phyloP scores from a whole-genome alignment of 2,888 invertebrate species.

The Lydus trimaculatus region DNA sequence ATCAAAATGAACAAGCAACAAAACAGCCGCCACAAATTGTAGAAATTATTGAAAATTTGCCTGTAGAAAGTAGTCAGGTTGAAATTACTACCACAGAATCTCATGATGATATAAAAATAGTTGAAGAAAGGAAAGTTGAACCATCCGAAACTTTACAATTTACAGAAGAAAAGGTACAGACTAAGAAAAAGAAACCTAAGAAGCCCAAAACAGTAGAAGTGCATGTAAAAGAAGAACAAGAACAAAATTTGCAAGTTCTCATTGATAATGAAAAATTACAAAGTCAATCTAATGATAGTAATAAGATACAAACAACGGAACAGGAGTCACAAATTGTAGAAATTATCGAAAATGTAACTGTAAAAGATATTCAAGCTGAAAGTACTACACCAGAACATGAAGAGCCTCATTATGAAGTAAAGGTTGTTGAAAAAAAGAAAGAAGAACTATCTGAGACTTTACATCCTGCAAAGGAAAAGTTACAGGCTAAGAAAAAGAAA shows the following conservation, averaged over 20 bases:
- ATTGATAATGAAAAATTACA: background rate
- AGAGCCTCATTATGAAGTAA: background rate
- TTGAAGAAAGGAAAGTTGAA: no score
- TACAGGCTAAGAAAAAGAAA: no score
- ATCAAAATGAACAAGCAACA: background rate
- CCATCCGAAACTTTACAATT: background rate
- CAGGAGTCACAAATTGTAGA: background rate
- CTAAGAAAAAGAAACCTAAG: conserved; percentile 24
- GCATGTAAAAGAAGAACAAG: conserved; percentile 1
- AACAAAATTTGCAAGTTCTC: background rate
- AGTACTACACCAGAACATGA: background rate
- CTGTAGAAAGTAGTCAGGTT: background rate
- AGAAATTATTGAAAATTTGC: background rate
- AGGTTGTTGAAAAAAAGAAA: background rate
- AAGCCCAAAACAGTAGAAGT: conserved; percentile 13
- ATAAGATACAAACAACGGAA: background rate
- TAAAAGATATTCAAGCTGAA: background rate
- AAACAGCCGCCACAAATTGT: background rate
- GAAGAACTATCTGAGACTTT: background rate
- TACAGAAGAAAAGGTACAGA: conserved; percentile 39
- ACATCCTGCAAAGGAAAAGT: background rate
- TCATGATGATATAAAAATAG: no score
- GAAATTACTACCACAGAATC: conserved; percentile 6
- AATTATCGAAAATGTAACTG: background rate
- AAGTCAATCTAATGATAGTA: background rate